Evolutionary conservation across 2,797 vertebrate species (phyloP), one percentile per base, ranked within the genome.

Genomic region (Sebastes vulpes): DNA sequence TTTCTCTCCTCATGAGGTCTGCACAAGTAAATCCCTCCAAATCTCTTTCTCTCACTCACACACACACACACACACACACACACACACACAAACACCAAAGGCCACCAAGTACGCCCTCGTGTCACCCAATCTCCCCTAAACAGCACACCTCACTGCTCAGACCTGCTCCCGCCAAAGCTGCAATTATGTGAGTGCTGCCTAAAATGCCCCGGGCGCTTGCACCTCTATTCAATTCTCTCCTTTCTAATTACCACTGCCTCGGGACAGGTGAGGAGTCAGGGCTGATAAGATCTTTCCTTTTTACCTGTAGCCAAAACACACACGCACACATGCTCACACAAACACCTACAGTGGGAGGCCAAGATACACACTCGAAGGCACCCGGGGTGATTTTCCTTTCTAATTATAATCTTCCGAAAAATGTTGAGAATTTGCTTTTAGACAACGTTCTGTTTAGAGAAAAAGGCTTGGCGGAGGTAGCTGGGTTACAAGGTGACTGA

Each of bases 241-340:
- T 94, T 96, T 97, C 95, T 98, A 97, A 98, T 98, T 97, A 97
- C 76, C 64, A 79, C 92, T 88, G 96, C 96, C 96, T 92, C 72
- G 84, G 96, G 96, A 97, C 96, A 96, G 96, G 97, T 97, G 96
- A 97, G 95, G 97, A 98, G 97, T 96, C 95, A 94, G 95, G 77
- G 92, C 88, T 79, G 97, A 97, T 97, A 97, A 96, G 93, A 98
- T 97, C 95, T 96, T 95, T 81, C 93, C 94, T 94, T 96, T 96
- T 97, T 96, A 96, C 95, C 93, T 96, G 94, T 95, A 96, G 94
- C 95, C 95, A 96, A 94, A 93, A 95, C 91, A 95, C 93, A 92
- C 90, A 83, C 8, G 26, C 78, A 80, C 71, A 84, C 88, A 75
- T 14, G 61, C 79, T 16, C 79, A 57, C 81, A 84, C 79, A 89